Evolutionary conservation across 2,888 invertebrate genomes (phyloP).

Genomic region (Melanostoma mellinum): DNA sequence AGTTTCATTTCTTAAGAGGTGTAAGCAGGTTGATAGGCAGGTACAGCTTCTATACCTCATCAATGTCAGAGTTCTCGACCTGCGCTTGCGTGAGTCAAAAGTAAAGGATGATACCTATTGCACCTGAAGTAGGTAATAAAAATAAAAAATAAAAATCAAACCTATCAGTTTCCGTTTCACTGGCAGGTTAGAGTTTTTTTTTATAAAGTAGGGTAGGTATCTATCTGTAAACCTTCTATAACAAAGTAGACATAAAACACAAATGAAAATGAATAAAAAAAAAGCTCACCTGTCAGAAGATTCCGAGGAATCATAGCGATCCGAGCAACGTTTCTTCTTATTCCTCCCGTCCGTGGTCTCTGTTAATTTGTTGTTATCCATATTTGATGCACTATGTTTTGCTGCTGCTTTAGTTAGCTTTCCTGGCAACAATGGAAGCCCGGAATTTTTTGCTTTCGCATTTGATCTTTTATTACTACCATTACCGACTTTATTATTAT

Average conservation of each 20-base stretch:
- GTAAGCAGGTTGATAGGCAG: too few species aligned
- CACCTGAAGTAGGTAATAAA: too few species aligned
- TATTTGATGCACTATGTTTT: slow-evolving; percentile 25
- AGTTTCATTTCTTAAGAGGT: too few species aligned
- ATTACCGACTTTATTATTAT: slow-evolving; percentile 29
- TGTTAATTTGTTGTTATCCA: slow-evolving; percentile 18
- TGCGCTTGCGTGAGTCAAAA: too few species aligned
- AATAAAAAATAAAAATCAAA: too few species aligned
- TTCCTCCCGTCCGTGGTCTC: slow-evolving; percentile 85
- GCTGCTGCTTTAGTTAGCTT: slow-evolving; percentile 12
- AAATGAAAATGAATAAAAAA: not conserved
- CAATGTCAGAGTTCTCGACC: too few species aligned
- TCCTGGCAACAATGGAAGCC: slow-evolving; percentile 44
- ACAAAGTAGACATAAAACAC: too few species aligned
- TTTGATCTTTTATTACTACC: slow-evolving; percentile 49
- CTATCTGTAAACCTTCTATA: too few species aligned
- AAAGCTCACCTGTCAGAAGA: slow-evolving; percentile 93
- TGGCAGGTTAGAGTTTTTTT: not conserved
- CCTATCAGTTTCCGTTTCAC: too few species aligned
- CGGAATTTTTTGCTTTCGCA: slow-evolving; percentile 46
- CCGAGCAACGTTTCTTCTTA: slow-evolving; percentile 92
- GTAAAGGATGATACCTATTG: too few species aligned
- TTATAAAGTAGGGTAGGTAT: not conserved
- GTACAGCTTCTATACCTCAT: too few species aligned
- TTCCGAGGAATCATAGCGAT: slow-evolving; percentile 96